Evolutionary conservation across 2,888 invertebrate genomes (phyloP), one percentile per base, ranked within the genome.

Genomic region (Stenurella melanura): DNA sequence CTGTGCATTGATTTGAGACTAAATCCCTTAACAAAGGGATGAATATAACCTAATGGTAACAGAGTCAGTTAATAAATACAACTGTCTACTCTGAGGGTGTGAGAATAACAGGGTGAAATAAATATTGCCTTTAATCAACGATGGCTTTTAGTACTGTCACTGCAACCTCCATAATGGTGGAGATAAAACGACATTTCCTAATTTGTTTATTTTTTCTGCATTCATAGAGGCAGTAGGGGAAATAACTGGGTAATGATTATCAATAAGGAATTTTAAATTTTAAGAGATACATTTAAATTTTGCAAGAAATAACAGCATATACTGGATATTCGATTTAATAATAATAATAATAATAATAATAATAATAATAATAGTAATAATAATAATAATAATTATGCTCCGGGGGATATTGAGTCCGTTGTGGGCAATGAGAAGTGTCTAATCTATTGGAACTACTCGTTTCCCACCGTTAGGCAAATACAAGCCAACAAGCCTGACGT

Each of bases 151-250:
- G 19, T n/a, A 18, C 60, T 60, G 19, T 26, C 19, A 11, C n/a
- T 26, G 26, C 60, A 42, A 56, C 17, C 21, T 70, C 42, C 9
- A 21, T 60, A 18, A 38, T 34, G 21, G 70, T 18, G 6, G 10
- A 5, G 34, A 56, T 60, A 57, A 60, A 58, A 9, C 50, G 60
- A 26, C 70, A 38, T 17, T 60, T 60, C 42, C 60, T 74, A 73
- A 75, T 34, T 75, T 79, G 77, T 79, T 79, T 79, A 76, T 79
- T 76, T 79, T 78, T 77, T 73, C 79, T 79, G 76, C 64, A 50
- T 61, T 73, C 74, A 77, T 74, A 74, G 58, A 76, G 18, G 42
- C 9, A 11, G 21, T 9, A n/a, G 26, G 30, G 30, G 0, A n/a
- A 30, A 30, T 30, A 30, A 1, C 0, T 61, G 2, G 9, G 15